Base-by-base conservation (phyloP, 1,140 invertebrate genomes). In the Argopecten irradians region DNA sequence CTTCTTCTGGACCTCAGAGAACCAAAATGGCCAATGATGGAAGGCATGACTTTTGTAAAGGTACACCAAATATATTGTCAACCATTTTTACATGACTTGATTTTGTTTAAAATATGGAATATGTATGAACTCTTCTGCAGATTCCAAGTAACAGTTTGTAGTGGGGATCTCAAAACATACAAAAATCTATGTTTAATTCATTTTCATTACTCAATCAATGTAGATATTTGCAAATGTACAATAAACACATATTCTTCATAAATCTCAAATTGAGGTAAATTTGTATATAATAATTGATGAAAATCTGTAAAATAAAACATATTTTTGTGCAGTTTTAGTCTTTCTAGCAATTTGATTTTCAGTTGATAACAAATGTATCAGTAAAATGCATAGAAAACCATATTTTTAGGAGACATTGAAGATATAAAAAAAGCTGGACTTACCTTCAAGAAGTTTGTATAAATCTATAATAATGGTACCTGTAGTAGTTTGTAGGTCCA, bases 1-100 rank as follows among this genome's bases (percentile, higher is more conserved):
- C 88, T 92, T 13, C 91, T 96, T 11, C 89, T 95, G 84, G 95
- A 96, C 90, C 85, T 95, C 13, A 90, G 89, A n/a, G 89, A 93
- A 87, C 94, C 95, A 34, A 90, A 90, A 7, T 93, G 92, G 90
- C 87, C 89, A 39, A 82, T 95, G 22, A 71, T 90, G 82, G 89
- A 92, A 83, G 89, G 87, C 46, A 94, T 94, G 93, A 90, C 93
- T 14, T 93, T 93, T 92, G 82, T 93, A 34, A 87, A 93, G 93
- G 94, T 94, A 90, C 8, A 71, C 13, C 11, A 82, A 36, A 33
- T n/a, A n/a, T n/a, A n/a, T n/a, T n/a, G n/a, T n/a, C 5, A 28
- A 83, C 8, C 9, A n/a, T n/a, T 83, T 83, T 14, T 83, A 28
- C 28, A 9, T 83, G 11, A 32, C 9, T 83, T 28, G 28, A 14